phyloP scores from a whole-genome alignment of 1,140 invertebrate genomes.

The Aphis craccivora region DNA sequence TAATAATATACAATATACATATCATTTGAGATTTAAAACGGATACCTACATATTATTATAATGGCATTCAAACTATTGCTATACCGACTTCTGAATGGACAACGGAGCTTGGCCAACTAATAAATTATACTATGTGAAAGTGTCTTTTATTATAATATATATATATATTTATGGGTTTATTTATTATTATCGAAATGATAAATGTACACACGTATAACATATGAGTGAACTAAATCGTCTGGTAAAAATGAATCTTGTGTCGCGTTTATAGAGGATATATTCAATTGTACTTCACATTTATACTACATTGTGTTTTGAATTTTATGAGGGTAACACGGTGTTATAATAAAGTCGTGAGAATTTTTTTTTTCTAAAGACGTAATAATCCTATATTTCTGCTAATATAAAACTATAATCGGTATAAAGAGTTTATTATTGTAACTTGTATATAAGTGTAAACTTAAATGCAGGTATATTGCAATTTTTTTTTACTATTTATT shows the following conservation, averaged over 20 bases:
- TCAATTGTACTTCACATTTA: slow-evolving; percentile 21
- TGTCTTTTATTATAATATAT: slow-evolving; percentile 16
- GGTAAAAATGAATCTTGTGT: not conserved
- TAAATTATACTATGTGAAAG: slow-evolving; percentile 1
- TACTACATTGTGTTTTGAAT: not conserved
- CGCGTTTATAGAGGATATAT: not conserved
- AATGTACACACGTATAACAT: not conserved
- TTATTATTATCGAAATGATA: slow-evolving; percentile 32
- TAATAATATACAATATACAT: not conserved
- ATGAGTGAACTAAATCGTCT: not conserved
- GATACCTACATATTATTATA: not conserved
- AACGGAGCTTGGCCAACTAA: not conserved
- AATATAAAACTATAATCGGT: not conserved
- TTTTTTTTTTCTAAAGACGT: not conserved
- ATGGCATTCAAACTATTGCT: slow-evolving; percentile 1
- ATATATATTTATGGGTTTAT: not conserved
- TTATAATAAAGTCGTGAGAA: slow-evolving; percentile 27
- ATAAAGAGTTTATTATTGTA: not conserved
- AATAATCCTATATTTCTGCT: not conserved
- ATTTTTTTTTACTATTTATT: not conserved
- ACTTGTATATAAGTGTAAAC: not conserved
- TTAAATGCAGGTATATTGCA: not conserved
- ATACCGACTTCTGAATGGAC: not conserved
- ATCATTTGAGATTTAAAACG: not conserved
- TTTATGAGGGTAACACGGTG: not conserved